A percentile compares a stretch with the other conserved stretches of the same genome.
Evolutionary conservation across 2,888 invertebrate species (phyloP).

Genomic region (Peribatodes rhomboidaria): DNA sequence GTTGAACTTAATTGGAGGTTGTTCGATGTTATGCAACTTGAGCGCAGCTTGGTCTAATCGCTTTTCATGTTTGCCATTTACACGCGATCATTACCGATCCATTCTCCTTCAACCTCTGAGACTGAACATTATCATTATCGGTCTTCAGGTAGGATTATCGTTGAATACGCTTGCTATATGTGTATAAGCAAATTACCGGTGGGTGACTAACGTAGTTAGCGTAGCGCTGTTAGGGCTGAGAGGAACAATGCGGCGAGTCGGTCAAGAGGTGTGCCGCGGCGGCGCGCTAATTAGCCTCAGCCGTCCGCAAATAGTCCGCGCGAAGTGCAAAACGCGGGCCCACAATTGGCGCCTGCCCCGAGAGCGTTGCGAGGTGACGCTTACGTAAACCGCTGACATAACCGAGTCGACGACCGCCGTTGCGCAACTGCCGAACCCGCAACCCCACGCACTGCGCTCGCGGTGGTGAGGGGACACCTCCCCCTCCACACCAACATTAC

Average conservation of each 20-base stretch:
- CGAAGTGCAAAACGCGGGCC: slow-evolving; percentile 81
- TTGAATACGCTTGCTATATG: background rate
- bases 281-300: slow-evolving; percentile 72
- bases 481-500: slow-evolving; percentile 76
- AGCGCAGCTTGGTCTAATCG: slow-evolving; percentile 30
- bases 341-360: slow-evolving; percentile 60
- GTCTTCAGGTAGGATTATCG: slow-evolving; percentile 5
- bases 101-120: slow-evolving; percentile 22
- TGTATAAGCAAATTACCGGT: slow-evolving; percentile 32
- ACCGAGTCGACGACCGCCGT: slow-evolving; percentile 85
- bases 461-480: slow-evolving; percentile 64
- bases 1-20: slow-evolving; percentile 76
- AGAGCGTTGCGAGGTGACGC: slow-evolving; percentile 82
- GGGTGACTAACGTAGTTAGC: slow-evolving; percentile 59
- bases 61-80: slow-evolving; percentile 31
- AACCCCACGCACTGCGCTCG: slow-evolving; percentile 78
- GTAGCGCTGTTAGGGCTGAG: slow-evolving; percentile 51
- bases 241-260: slow-evolving; percentile 61
- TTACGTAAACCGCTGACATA: slow-evolving; percentile 86
- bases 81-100: slow-evolving; percentile 22
- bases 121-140: slow-evolving; percentile 11
- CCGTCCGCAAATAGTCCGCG: slow-evolving; percentile 77
- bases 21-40: slow-evolving; percentile 66
- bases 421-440: slow-evolving; percentile 83
- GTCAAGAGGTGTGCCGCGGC: slow-evolving; percentile 57